These are phyloP conservation scores for Sipha maydis DNA, from an alignment of 2,888 invertebrate species.

Conservation along the genomic window DNA sequence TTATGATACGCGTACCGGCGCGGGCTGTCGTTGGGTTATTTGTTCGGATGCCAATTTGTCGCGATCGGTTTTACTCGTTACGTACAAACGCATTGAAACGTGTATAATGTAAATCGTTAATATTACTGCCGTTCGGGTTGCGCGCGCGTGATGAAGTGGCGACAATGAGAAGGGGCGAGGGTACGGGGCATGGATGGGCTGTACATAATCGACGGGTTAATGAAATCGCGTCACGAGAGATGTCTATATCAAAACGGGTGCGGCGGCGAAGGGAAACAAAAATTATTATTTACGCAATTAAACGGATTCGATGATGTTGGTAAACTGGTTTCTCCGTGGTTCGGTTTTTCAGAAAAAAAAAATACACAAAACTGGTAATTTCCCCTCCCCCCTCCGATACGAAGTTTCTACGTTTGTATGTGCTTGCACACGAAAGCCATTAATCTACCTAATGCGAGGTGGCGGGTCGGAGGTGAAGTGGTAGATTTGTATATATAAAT, in stretches of 20 bases:
- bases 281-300: conserved; percentile 31
- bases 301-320: background rate
- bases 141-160: background rate
- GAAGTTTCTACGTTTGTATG: too few species aligned
- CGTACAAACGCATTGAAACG: background rate
- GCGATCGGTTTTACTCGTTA: background rate
- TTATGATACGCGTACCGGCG: background rate
- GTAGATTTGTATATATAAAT: background rate
- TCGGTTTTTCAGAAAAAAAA: background rate
- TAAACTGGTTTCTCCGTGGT: conserved; percentile 18
- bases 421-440: background rate
- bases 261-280: background rate
- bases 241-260: conserved; percentile 16
- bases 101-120: background rate
- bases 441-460: background rate
- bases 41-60: background rate
- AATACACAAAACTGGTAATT: conserved; percentile 2
- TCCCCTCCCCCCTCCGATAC: background rate
- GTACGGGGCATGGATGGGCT: background rate
- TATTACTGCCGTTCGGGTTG: background rate
- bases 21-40: background rate
- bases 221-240: background rate
- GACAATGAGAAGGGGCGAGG: too few species aligned
- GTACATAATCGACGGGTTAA: background rate
- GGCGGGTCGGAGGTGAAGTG: background rate